Percentiles rank a stretch among this genome's conserved stretches.
phyloP scores from a whole-genome alignment of 2,888 invertebrate species.

The Isotomurus palustris region DNA sequence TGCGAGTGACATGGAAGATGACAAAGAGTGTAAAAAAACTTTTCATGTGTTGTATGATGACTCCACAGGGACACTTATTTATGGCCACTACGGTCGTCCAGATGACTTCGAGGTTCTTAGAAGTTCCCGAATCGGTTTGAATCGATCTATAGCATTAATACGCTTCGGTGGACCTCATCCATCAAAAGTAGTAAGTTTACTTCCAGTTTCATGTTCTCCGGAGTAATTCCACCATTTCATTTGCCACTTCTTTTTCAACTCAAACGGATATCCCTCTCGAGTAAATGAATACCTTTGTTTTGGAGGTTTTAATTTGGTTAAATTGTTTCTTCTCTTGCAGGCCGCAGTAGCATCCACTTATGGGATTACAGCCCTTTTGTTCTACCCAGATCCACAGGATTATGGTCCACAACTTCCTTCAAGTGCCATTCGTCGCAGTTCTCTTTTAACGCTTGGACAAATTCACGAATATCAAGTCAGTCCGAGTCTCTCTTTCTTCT shows the following conservation, averaged over 20 bases:
- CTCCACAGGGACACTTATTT: conserved; percentile 45
- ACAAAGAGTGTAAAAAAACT: neutral
- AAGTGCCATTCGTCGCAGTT: conserved; percentile 34
- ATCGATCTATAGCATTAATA: conserved; percentile 43
- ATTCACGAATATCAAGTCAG: conserved; percentile 45
- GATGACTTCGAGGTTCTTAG: conserved; percentile 42
- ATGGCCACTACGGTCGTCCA: conserved; percentile 42
- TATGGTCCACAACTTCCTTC: conserved; percentile 39
- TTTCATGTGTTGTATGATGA: neutral
- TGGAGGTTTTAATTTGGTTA: neutral
- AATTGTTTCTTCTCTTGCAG: conserved; percentile 18
- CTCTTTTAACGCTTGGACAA: conserved; percentile 42
- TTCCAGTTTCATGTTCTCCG: neutral
- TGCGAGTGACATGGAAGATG: conserved; percentile 2
- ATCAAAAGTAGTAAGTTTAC: conserved; percentile 40
- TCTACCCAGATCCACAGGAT: conserved; percentile 44
- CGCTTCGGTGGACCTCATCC: conserved; percentile 44
- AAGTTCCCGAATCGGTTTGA: conserved; percentile 32
- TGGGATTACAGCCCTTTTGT: conserved; percentile 40
- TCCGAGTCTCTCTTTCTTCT: no score
- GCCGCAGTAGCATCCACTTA: conserved; percentile 29
- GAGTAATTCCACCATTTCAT: neutral
- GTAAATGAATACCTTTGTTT: neutral
- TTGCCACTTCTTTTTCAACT: neutral
- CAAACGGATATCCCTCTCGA: neutral